Evolutionary conservation across 2,113 vertebrate genomes (phyloP), one percentile per base, ranked within the genome.

Genomic region (Xenopus laevis): DNA sequence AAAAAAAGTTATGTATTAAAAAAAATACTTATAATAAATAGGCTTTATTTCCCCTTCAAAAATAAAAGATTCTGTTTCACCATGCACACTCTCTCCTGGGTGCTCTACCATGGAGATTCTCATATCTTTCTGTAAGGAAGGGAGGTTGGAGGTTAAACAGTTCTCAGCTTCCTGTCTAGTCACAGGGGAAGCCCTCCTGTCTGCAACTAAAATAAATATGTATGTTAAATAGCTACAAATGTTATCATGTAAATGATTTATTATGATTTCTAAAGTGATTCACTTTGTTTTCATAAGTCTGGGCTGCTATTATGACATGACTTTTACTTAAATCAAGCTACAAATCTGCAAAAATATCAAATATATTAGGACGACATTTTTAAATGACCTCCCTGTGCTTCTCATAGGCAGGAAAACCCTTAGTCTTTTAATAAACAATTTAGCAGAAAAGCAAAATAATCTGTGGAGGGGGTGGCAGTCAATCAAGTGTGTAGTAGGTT

Each of bases 71-170:
- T 16, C 16, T n/a, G 8, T n/a, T n/a, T 16, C 53, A 55, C 53
- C 53, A 16, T 27, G 23, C 53, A n/a, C 7, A 16, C 4, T 2
- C 5, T 55, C 53, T 55, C 53, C 15, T n/a, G 53, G 53, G 53
- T 1, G 53, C 7, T 55, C 13, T 16, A n/a, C 13, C 17, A 64
- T 21, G 27, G 27, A 58, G 7, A 23, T 4, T 6, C 55, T 53
- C 63, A 57, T 57, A 4, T 40, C 47, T 69, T 52, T n/a, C 21
- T 27, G 20, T 11, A 65, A 64, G 72, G 70, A 69, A 53, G 50
- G 10, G 40, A 65, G 66, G 50, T 20, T 15, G 45, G 33, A 72
- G 21, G 59, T 64, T 65, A 72, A 76, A 60, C 58, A 33, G 40
- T 67, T 72, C 65, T 58, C 17, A 44, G 21, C 21, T 72, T 46